These are phyloP conservation scores for Lordiphosa fenestrarum DNA, from an alignment of 2,888 invertebrate genomes.

Conservation along the genomic window DNA sequence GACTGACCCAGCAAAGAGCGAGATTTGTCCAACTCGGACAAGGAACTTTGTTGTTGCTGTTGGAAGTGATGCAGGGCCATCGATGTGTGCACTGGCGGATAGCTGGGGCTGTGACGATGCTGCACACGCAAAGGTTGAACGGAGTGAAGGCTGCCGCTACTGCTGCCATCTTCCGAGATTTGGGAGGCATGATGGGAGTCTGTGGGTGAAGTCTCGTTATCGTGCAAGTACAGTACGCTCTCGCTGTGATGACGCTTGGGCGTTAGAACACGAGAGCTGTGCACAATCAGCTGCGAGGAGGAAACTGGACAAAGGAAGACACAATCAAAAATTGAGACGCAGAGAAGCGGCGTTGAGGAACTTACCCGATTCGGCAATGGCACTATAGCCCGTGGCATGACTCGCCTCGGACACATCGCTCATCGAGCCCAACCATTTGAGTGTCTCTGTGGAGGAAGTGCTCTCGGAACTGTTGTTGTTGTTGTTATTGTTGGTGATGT, in stretches of 20 bases:
- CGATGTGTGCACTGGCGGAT: constrained; percentile 74
- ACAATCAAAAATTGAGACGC: no score
- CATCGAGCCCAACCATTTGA: constrained; percentile 90
- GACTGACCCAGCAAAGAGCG: constrained; percentile 45
- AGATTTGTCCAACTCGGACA: constrained; percentile 42
- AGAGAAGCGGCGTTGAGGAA: not conserved
- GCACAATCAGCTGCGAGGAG: constrained; percentile 85
- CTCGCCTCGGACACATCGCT: constrained; percentile 86
- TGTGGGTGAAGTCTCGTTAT: constrained; percentile 75
- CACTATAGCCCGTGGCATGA: constrained; percentile 81
- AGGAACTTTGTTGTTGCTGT: constrained; percentile 67
- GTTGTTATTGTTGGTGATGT: constrained; percentile 43
- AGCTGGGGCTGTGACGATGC: constrained; percentile 78
- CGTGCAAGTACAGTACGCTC: constrained; percentile 86
- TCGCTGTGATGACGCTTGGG: constrained; percentile 90
- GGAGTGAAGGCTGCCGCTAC: constrained; percentile 3
- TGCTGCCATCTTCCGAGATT: constrained; percentile 7
- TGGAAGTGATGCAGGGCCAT: constrained; percentile 69
- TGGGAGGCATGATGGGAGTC: constrained; percentile 24
- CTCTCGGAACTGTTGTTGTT: constrained; percentile 79
- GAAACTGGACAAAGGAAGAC: constrained; percentile 75
- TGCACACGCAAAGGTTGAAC: constrained; percentile 54
- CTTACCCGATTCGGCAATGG: constrained; percentile 80
- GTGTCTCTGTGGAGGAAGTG: constrained; percentile 86
- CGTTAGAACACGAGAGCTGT: constrained; percentile 88